Percentiles rank a stretch among this genome's conserved stretches.
These are phyloP conservation scores for Podocnemis expansa DNA, from an alignment of 2,113 vertebrate species.

Conservation along the genomic window DNA sequence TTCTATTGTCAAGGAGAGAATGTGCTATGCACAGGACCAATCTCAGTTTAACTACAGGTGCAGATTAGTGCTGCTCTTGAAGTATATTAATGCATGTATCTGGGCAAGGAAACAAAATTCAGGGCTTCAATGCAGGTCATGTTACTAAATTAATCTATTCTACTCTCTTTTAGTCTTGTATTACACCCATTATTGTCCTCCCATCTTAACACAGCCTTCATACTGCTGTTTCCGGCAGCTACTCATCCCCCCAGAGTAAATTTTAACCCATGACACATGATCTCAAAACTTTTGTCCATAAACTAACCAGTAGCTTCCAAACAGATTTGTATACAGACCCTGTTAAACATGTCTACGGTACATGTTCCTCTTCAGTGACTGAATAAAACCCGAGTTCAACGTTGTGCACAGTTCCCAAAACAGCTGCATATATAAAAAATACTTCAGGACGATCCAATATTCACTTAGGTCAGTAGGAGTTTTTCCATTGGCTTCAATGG, in stretches of 20 bases:
- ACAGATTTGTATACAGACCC: neutral
- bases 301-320: neutral
- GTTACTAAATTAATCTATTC: neutral
- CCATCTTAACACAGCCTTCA: neutral
- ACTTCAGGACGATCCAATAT: neutral
- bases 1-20: neutral
- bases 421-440: neutral
- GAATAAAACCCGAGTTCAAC: neutral
- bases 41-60: neutral
- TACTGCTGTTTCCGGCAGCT: neutral
- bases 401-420: neutral
- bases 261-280: neutral
- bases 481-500: neutral
- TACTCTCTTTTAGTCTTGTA: neutral
- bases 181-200: neutral
- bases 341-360: neutral
- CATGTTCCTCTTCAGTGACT: neutral
- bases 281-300: neutral
- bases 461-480: neutral
- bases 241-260: neutral
- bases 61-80: neutral
- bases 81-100: neutral
- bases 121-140: neutral
- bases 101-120: neutral
- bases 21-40: neutral